Evolutionary conservation across 2,888 invertebrate genomes (phyloP).

Genomic region (Seira sanloemensis): DNA sequence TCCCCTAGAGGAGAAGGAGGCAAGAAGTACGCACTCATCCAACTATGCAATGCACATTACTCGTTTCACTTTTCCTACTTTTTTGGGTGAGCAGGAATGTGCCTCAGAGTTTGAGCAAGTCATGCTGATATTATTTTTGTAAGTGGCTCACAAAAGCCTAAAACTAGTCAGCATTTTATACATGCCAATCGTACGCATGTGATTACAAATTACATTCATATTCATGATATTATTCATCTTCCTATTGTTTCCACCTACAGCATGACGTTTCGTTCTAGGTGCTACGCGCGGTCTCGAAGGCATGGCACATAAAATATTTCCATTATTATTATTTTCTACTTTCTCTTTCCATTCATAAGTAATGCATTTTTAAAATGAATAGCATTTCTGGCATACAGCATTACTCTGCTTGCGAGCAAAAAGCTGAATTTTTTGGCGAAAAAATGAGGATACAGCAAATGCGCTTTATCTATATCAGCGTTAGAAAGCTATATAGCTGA

Average conservation of each 20-base stretch:
- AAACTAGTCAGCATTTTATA: constrained; percentile 20
- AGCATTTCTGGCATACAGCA: neutral
- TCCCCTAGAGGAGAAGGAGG: neutral
- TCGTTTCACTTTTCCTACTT: too few species aligned
- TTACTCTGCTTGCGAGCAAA: too few species aligned
- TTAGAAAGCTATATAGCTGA: too few species aligned
- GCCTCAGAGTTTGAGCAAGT: neutral
- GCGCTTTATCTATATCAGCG: too few species aligned
- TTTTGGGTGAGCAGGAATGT: too few species aligned
- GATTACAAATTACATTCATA: too few species aligned
- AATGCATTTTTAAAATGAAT: constrained; percentile 34
- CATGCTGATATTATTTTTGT: too few species aligned
- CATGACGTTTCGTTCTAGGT: neutral
- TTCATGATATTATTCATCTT: constrained; percentile 26
- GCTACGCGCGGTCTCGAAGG: neutral
- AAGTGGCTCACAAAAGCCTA: too few species aligned
- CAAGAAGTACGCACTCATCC: neutral
- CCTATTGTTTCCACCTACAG: neutral
- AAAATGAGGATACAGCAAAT: too few species aligned
- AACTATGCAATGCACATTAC: constrained; percentile 4
- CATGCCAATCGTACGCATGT: constrained; percentile 27
- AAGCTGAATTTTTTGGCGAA: neutral
- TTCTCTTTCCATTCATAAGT: constrained; percentile 40
- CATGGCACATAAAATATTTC: constrained; percentile 27
- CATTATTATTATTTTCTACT: constrained; percentile 36